Base-by-base conservation (phyloP, 2,888 invertebrate species). In the Sarcophaga rosellei region DNA sequence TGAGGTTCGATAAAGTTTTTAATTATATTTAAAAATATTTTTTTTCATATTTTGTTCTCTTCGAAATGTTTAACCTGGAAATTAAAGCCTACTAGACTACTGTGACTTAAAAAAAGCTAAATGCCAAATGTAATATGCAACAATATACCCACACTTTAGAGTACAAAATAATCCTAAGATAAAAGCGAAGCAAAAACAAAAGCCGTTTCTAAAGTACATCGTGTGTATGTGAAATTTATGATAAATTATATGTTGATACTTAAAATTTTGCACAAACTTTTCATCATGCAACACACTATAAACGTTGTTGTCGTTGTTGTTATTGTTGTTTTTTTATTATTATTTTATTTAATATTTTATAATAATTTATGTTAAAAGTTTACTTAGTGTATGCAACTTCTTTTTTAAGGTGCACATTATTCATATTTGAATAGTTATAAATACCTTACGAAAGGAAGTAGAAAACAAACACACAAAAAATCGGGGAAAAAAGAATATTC, bases 201-300 rank as follows among this genome's bases (percentile, higher is more conserved):
- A 8, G 74, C 45, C 57, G 20, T 53, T 59, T 35, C 44, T 20
- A 23, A 63, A 53, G 69, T 70, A 65, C 69, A 86, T 77, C 61
- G 66, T 74, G 74, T 73, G 75, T 63, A 70, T 85, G 57, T 70
- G 68, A 86, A 84, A 70, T 75, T 75, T 86, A 78, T 86, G 86
- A 86, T 86, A 86, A 86, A 86, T 86, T 86, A 86, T 86, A 84
- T 86, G 86, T 83, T 86, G 83, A 84, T 86, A 86, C 78, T 47
- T 63, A 59, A 83, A 81, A 15, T 78, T 86, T 86, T 86, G 53
- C 86, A 81, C 74, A 74, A 83, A 86, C 80, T 86, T 86, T 81
- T 59, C n/a, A 65, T 61, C 61, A 76, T 76, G 66, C 45, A 81
- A 73, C 53, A 65, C 59, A 35, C 23, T 61, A 76, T 12, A n/a